phyloP scores from a whole-genome alignment of 1,140 invertebrate genomes.

The Bombyx mori region ASM3026992v2 NC_085120.1:3608501-3609000 shows the following conservation, averaged over 20 bases:
- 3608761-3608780: constrained; percentile 7
- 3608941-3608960: constrained; percentile 44
- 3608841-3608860: constrained; percentile 3
- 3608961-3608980: constrained; percentile 27
- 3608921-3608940: constrained; percentile 21
- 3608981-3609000: constrained; percentile 38
- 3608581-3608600: too few species aligned
- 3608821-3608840: not conserved
- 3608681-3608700: constrained; percentile 2
- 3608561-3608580: too few species aligned
- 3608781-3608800: constrained; percentile 6
- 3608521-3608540: too few species aligned
- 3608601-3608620: too few species aligned
- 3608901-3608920: constrained; percentile 14
- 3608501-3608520: too few species aligned
- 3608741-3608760: constrained; percentile 14
- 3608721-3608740: constrained; percentile 9
- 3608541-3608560: too few species aligned
- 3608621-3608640: too few species aligned
- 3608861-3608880: constrained; percentile 5
- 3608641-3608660: too few species aligned
- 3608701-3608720: constrained; percentile 7
- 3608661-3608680: too few species aligned
- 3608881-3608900: constrained; percentile 40
- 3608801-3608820: constrained; percentile 4